Evolutionary conservation across 1,140 invertebrate species (phyloP), one percentile per base, ranked within the genome.

Genomic region (Drosophila mayri): DNA sequence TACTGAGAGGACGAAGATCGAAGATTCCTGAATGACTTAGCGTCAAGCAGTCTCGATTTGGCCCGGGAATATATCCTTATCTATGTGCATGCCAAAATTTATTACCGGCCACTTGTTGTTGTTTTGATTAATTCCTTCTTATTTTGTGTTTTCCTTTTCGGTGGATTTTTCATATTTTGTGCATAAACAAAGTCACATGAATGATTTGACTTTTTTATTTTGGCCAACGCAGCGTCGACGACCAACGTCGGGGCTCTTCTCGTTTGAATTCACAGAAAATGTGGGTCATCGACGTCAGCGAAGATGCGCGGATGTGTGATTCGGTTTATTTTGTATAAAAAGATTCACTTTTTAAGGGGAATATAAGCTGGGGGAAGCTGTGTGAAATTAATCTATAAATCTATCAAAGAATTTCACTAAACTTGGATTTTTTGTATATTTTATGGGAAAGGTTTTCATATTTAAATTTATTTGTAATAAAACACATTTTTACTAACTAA

Each of bases 121-220:
- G 66, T 79, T 73, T 60, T 76, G 61, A 18, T 67, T 47, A 73
- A 61, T 49, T 57, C 52, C 64, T 41, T 41, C n/a, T 14, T 55
- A n/a, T 43, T 64, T 65, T 47, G 52, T 55, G 20, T 70, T 66
- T 70, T 43, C 41, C 16, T 62, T 49, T 32, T 30, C n/a, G 12
- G 46, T 55, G 43, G 59, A 55, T 79, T 86, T 81, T 87, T 79
- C 79, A 79, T 76, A 61, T 76, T 88, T 73, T 71, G 66, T 70
- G 55, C 47, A 88, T 73, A 73, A 88, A 88, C 84, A 86, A 86
- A 70, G 70, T 86, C 82, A 79, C 71, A 82, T 83, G 81, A 87
- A 68, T 83, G 28, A 76, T 60, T 71, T 77, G 46, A 40, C 46
- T 50, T 47, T 16, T 80, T 54, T 44, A 12, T 63, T 74, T 82